Conservation (phyloP, 2,888 invertebrate species). For the Drosophila subquinaria region DNA sequence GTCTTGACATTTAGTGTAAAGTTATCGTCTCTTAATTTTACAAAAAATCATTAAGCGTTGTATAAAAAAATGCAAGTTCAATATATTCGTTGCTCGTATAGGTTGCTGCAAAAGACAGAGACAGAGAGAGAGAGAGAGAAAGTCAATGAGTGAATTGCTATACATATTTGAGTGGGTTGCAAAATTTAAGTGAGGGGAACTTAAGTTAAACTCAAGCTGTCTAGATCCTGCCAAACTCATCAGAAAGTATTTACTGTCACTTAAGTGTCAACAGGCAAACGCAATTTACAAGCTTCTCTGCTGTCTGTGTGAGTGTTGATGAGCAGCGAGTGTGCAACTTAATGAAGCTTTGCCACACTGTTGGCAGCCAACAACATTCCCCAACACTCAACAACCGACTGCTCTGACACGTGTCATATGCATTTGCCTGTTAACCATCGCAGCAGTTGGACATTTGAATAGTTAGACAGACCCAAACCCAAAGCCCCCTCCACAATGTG, state of each 20-base stretch:
- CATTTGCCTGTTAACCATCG: constrained; percentile 64
- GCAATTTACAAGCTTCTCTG: constrained; percentile 33
- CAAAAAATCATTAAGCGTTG: constrained; percentile 60
- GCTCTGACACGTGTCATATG: constrained; percentile 75
- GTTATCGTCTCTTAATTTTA: constrained; percentile 54
- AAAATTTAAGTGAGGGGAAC: constrained; percentile 7
- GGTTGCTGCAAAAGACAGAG: constrained; percentile 46
- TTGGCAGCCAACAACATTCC: constrained; percentile 38
- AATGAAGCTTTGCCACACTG: constrained; percentile 63
- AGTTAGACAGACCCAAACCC: constrained; percentile 6
- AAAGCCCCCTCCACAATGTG: constrained; percentile 1
- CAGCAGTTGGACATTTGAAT: constrained; percentile 31
- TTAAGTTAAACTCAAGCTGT: constrained; percentile 29
- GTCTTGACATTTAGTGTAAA: constrained; percentile 43
- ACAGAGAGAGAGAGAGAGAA: constrained; percentile 7
- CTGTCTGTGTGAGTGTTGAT: constrained; percentile 31
- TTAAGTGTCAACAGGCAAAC: constrained; percentile 68
- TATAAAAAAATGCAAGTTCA: constrained; percentile 68
- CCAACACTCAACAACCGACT: constrained; percentile 42
- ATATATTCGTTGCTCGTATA: constrained; percentile 73
- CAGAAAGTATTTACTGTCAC: constrained; percentile 75
- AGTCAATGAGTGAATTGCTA: neutral
- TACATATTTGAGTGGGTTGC: neutral
- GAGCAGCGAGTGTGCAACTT: constrained; percentile 45
- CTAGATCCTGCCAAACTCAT: constrained; percentile 40